Evolutionary conservation across 2,113 vertebrate species (phyloP), one percentile per base, ranked within the genome.

Genomic region (Oxygymnocypris stewartii): DNA sequence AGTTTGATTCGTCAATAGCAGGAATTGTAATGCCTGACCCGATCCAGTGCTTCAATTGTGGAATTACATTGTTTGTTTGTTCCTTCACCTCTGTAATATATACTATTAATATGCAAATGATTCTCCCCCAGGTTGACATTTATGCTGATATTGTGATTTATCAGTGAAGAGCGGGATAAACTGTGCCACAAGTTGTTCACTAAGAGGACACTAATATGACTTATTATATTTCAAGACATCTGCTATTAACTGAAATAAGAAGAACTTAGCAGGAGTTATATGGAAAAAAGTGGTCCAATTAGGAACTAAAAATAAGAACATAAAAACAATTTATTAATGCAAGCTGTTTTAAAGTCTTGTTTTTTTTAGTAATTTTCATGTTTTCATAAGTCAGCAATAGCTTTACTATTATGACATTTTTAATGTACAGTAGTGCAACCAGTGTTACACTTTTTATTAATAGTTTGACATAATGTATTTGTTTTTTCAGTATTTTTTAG

Each of bases 1-100:
- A 90, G 92, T 87, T 84, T 75, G 84, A 92, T 93, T 93, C 93
- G 93, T 95, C 94, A 94, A 94, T 94, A 94, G 86, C 87, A 87
- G 85, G 90, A 89, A 92, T 89, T 92, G 92, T 90, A 74, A 87
- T 84, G 65, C 85, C 85, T 59, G 85, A 84, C 7, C 40, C 49
- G 86, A 87, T 82, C 86, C 90, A 89, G 90, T 91, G 90, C 92
- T 91, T 79, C 54, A 88, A 90, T 90, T 89, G 20, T 88, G 87
- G 87, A 79, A 81, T 80, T 81, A 85, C 86, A 79, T 86, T 91
- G 92, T 94, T 91, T 93, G 92, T 90, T 89, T 86, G 87, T 69
- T 57, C 51, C 59, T 85, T 78, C 54, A 37, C 25, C 54, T 49
- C 13, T 76, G 51, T 49, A 51, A 28, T 37, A 59, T 74, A 25